Evolutionary conservation across 2,888 invertebrate genomes (phyloP).

Genomic region (Muscina levida): DNA sequence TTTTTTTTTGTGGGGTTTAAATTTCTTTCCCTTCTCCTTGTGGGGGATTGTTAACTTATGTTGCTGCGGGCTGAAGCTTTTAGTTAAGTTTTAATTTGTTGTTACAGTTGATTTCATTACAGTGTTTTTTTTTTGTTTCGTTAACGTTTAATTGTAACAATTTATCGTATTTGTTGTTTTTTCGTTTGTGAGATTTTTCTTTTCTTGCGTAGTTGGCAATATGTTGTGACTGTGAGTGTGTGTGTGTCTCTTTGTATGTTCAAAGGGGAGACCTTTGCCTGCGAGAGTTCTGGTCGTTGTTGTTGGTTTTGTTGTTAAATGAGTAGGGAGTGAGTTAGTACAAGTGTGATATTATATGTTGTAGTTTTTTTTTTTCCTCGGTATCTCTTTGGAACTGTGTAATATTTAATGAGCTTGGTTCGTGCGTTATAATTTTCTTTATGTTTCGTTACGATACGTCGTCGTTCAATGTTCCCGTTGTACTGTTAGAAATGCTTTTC

Average conservation of each 20-base stretch:
- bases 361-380: slow-evolving; percentile 4
- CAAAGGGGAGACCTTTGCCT: too few species aligned
- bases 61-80: background rate
- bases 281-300: slow-evolving; percentile 22
- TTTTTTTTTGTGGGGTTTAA: background rate
- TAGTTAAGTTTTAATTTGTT: slow-evolving; percentile 21
- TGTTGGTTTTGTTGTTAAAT: slow-evolving; percentile 13
- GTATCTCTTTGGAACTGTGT: slow-evolving; percentile 48
- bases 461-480: slow-evolving; percentile 66
- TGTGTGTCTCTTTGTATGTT: slow-evolving; percentile 1
- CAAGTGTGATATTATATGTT: background rate
- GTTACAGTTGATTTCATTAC: slow-evolving; percentile 14
- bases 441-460: slow-evolving; percentile 60
- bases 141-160: slow-evolving; percentile 30
- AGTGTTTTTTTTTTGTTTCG: slow-evolving; percentile 18
- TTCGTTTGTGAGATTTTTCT: background rate
- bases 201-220: slow-evolving; percentile 60
- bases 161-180: slow-evolving; percentile 28
- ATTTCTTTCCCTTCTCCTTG: background rate
- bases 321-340: background rate
- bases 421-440: slow-evolving; percentile 52
- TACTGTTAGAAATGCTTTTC: slow-evolving; percentile 56
- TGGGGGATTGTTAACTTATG: slow-evolving; percentile 39
- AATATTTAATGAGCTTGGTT: slow-evolving; percentile 61
- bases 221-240: slow-evolving; percentile 29